phyloP scores from a whole-genome alignment of 2,113 vertebrate species.

The Prunella himalayana region DNA sequence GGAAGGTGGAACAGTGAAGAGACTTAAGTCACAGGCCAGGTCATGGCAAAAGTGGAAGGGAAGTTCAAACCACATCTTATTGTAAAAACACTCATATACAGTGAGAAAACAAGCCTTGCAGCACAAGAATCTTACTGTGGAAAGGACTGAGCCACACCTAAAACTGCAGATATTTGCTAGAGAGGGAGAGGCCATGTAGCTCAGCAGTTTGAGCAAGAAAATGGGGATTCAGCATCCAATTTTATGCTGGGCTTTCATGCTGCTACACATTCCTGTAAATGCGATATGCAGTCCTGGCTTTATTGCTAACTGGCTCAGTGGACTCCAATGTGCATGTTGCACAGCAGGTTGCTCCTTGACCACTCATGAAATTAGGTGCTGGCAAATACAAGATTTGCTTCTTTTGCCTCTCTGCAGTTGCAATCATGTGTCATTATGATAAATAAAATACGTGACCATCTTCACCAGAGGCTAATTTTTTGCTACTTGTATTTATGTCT shows the following conservation, averaged over 20 bases:
- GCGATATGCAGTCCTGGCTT: not conserved
- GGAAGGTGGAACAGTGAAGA: not conserved
- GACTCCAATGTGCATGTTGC: not conserved
- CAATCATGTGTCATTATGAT: not conserved
- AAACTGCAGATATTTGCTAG: not conserved
- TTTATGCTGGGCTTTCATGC: not conserved
- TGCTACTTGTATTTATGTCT: not conserved
- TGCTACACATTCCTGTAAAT: not conserved
- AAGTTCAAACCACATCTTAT: not conserved
- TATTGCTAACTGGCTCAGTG: not conserved
- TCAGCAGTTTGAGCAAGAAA: not conserved
- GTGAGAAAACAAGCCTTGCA: not conserved
- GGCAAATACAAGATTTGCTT: not conserved
- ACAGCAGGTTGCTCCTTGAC: not conserved
- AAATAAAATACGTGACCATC: not conserved
- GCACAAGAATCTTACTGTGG: not conserved
- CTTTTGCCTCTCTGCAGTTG: not conserved
- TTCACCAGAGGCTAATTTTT: not conserved
- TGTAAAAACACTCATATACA: not conserved
- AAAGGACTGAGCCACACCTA: not conserved
- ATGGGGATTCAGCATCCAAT: not conserved
- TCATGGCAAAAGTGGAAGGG: not conserved
- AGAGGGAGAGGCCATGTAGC: not conserved
- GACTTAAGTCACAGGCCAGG: not conserved
- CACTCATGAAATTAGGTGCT: not conserved